Evolutionary conservation across 2,113 vertebrate species (phyloP).

Genomic region (Bufo gargarizans): DNA sequence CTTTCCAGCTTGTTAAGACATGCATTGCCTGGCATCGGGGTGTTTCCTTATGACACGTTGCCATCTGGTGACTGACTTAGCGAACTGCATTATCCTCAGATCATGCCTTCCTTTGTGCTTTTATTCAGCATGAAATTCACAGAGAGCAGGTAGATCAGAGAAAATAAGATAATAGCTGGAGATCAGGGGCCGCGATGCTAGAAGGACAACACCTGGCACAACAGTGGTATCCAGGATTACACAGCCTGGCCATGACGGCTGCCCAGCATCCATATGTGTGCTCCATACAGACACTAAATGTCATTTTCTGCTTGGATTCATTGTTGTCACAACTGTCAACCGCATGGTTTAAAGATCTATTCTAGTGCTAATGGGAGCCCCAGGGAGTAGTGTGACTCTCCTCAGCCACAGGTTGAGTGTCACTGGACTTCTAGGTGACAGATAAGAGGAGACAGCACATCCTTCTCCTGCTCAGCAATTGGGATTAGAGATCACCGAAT

Average conservation of each 20-base stretch:
- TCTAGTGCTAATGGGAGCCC: constrained; percentile 41
- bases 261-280: constrained; percentile 7
- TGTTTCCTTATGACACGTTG: constrained; percentile 19
- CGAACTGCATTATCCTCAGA: neutral
- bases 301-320: constrained; percentile 34
- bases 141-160: constrained; percentile 43
- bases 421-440: constrained; percentile 29
- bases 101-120: constrained; percentile 43
- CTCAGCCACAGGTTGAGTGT: constrained; percentile 41
- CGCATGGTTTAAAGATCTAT: constrained; percentile 5
- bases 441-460: constrained; percentile 31
- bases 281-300: constrained; percentile 33
- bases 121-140: constrained; percentile 46
- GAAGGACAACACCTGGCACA: constrained; percentile 33
- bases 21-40: neutral
- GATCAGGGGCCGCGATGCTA: constrained; percentile 4
- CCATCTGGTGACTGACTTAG: constrained; percentile 28
- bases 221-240: neutral
- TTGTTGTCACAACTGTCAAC: constrained; percentile 36
- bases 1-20: constrained; percentile 4
- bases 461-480: neutral
- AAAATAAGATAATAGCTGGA: constrained; percentile 37
- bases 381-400: constrained; percentile 3
- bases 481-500: neutral
- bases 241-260: neutral